Evolutionary conservation across 2,113 vertebrate genomes (phyloP).

Genomic region (Pterophyllum scalare): DNA sequence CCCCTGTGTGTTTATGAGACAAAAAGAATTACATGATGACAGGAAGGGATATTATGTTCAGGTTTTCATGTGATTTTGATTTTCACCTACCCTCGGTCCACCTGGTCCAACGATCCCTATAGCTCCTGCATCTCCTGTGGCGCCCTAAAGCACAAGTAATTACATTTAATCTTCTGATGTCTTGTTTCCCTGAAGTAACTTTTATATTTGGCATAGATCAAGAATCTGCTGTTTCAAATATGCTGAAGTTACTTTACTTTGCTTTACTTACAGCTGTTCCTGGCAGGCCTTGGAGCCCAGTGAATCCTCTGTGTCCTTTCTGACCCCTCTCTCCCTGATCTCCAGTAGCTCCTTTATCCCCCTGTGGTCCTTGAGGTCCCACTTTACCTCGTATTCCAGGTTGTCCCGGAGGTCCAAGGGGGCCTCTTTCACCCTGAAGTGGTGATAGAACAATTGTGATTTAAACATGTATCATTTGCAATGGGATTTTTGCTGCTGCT

Average conservation of each 20-base stretch:
- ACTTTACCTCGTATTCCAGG: constrained; percentile 89
- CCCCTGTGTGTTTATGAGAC: constrained; percentile 79
- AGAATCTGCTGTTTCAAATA: not conserved
- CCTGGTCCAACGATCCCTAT: constrained; percentile 91
- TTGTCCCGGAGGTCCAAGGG: constrained; percentile 81
- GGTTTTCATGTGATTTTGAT: not conserved
- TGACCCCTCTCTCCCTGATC: constrained; percentile 92
- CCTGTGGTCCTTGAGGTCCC: constrained; percentile 97
- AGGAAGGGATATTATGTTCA: not conserved
- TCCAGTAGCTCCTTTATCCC: constrained; percentile 92
- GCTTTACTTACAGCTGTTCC: constrained; percentile 87
- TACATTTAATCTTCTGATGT: not conserved
- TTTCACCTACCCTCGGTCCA: constrained; percentile 88
- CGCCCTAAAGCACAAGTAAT: constrained; percentile 82
- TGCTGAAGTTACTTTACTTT: too few relatives aligned
- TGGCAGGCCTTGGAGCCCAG: constrained; percentile 93
- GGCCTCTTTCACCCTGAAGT: constrained; percentile 87
- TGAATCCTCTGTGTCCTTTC: constrained; percentile 97
- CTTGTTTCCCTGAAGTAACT: not conserved
- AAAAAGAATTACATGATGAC: not conserved
- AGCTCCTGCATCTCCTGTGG: constrained; percentile 88
- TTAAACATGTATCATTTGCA: not conserved
- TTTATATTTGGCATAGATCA: too few relatives aligned
- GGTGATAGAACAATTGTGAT: not conserved
- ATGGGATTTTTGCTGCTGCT: not conserved